Evolutionary conservation across 2,113 vertebrate species (phyloP).

Genomic region (Arenaria interpres): DNA sequence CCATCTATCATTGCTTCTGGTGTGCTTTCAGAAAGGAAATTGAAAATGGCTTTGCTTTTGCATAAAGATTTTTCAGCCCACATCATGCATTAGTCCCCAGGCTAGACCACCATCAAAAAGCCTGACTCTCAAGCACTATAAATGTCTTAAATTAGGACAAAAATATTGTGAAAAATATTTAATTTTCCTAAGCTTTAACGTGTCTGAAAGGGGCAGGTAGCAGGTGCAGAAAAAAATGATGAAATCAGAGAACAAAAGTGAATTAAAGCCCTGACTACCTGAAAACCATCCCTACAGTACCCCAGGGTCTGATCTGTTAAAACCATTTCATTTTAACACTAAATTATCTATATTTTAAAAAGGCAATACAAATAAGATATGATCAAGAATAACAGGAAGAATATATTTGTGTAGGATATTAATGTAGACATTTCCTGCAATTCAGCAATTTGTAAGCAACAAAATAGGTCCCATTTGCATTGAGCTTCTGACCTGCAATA

Average conservation of each 20-base stretch:
- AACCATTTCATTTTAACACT: background rate
- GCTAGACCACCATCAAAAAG: background rate
- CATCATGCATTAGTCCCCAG: background rate
- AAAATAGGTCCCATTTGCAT: conserved; percentile 38
- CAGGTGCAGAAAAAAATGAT: background rate
- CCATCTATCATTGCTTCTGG: background rate
- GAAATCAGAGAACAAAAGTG: background rate
- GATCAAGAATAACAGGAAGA: background rate
- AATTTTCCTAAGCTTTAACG: background rate
- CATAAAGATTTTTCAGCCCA: background rate
- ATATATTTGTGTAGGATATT: conserved; percentile 27
- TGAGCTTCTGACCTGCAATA: conserved; percentile 62
- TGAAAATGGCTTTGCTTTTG: background rate
- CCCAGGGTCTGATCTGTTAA: background rate
- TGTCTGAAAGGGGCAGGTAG: background rate
- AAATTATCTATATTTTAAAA: background rate
- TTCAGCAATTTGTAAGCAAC: conserved; percentile 59
- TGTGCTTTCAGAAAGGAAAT: background rate
- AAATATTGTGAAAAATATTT: background rate
- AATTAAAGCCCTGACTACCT: background rate
- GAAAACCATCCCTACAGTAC: background rate
- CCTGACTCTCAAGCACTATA: background rate
- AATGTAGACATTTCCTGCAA: conserved; percentile 42
- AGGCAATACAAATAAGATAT: background rate
- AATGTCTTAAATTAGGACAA: background rate